Percentiles rank a stretch among this genome's conserved stretches.
Evolutionary conservation across 1,140 invertebrate species (phyloP).

Genomic region (Eumeta japonica): DNA sequence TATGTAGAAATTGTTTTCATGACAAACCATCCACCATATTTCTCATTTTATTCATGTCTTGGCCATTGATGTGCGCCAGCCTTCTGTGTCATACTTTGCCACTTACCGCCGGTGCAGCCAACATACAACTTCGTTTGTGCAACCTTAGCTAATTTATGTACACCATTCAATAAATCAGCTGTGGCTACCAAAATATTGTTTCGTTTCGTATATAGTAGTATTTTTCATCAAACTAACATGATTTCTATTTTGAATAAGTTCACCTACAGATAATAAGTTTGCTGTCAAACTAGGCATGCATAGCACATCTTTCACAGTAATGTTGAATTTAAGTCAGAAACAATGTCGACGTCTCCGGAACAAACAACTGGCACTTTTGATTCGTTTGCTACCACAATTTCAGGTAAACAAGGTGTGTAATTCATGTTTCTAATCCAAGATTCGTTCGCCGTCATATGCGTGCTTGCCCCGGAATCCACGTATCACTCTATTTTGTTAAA

Average conservation of each 20-base stretch:
- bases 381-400: conserved; percentile 5
- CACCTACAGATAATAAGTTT: too few species aligned
- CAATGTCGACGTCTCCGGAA: neutral
- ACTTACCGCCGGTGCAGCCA: neutral
- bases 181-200: neutral
- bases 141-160: conserved; percentile 6
- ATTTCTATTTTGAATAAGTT: conserved; percentile 2
- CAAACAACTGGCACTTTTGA: conserved; percentile 1
- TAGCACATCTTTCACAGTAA: conserved; percentile 1
- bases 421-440: neutral
- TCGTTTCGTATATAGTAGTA: too few species aligned
- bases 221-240: neutral
- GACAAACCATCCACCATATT: conserved; percentile 10
- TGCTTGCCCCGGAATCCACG: conserved; percentile 9
- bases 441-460: conserved; percentile 7
- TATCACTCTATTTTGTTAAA: conserved; percentile 11
- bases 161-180: conserved; percentile 2
- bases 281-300: conserved; percentile 1
- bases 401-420: neutral
- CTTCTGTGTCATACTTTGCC: conserved; percentile 9
- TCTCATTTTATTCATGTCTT: conserved; percentile 11
- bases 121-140: neutral
- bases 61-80: conserved; percentile 11
- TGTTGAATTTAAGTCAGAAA: neutral
- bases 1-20: neutral